Conservation (phyloP, 2,113 vertebrate species). For the Mus pahari region DNA sequence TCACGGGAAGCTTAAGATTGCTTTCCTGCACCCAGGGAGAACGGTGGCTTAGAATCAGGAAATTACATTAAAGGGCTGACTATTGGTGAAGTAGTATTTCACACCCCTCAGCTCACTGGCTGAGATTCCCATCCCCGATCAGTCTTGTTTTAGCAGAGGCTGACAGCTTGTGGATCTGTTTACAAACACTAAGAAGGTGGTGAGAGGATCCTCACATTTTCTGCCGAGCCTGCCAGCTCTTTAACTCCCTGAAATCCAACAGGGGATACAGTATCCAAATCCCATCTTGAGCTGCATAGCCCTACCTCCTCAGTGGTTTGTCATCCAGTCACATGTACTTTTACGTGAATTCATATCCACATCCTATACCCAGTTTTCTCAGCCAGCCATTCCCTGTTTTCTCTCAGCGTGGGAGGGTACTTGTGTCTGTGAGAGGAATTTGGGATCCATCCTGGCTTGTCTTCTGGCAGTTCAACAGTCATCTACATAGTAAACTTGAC, state of each 20-base stretch:
- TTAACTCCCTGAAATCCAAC: background rate
- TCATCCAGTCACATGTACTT: background rate
- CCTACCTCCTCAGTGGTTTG: background rate
- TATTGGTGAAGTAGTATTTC: background rate
- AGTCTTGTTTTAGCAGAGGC: background rate
- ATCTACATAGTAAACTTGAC: background rate
- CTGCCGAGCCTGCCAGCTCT: background rate
- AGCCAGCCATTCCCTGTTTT: background rate
- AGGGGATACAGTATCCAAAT: background rate
- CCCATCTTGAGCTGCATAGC: background rate
- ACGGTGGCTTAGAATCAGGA: background rate
- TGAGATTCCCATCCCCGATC: background rate
- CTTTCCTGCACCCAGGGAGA: background rate
- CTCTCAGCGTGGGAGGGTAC: background rate
- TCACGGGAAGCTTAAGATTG: background rate
- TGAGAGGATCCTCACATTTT: rapidly evolving
- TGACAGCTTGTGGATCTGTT: background rate
- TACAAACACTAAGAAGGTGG: background rate
- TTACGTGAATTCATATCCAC: background rate
- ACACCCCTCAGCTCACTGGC: background rate
- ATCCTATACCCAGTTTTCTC: background rate
- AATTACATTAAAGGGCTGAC: background rate
- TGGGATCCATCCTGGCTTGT: background rate
- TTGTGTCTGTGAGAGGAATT: background rate
- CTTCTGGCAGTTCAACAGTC: background rate